Conservation (phyloP, 2,797 vertebrate species). For the Sciaenops ocellatus region DNA sequence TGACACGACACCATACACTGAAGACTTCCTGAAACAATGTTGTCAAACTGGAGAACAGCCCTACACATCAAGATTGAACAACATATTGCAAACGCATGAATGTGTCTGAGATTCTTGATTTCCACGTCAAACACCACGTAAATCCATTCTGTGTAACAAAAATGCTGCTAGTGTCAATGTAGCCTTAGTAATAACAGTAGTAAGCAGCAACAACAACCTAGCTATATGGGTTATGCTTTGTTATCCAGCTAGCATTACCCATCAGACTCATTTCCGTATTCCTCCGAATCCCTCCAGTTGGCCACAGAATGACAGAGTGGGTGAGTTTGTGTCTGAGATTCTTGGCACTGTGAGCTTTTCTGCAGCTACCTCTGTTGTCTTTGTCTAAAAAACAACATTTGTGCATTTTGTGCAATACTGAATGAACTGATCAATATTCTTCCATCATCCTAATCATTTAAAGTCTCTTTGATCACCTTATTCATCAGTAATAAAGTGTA, state of each 20-base stretch:
- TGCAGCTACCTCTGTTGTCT: neutral
- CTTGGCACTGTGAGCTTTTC: slow-evolving; percentile 9
- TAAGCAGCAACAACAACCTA: neutral
- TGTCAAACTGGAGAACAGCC: neutral
- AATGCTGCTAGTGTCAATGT: neutral
- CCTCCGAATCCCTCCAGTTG: neutral
- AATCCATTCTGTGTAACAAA: slow-evolving; percentile 9
- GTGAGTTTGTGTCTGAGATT: slow-evolving; percentile 12
- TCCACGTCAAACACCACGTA: neutral
- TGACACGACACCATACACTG: neutral
- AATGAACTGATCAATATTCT: neutral
- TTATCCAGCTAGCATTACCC: neutral
- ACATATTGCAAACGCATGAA: neutral
- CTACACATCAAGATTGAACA: neutral
- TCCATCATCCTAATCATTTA: neutral
- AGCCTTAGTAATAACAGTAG: neutral
- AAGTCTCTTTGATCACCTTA: slow-evolving; percentile 9
- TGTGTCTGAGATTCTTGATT: slow-evolving; percentile 16
- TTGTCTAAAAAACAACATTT: neutral
- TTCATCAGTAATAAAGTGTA: slow-evolving; percentile 10
- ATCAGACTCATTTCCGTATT: neutral
- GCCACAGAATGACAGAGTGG: neutral
- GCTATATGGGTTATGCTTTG: neutral
- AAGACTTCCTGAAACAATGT: neutral
- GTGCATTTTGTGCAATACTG: neutral